phyloP scores from a whole-genome alignment of 2,888 invertebrate genomes.

The Tinea semifulvella region DNA sequence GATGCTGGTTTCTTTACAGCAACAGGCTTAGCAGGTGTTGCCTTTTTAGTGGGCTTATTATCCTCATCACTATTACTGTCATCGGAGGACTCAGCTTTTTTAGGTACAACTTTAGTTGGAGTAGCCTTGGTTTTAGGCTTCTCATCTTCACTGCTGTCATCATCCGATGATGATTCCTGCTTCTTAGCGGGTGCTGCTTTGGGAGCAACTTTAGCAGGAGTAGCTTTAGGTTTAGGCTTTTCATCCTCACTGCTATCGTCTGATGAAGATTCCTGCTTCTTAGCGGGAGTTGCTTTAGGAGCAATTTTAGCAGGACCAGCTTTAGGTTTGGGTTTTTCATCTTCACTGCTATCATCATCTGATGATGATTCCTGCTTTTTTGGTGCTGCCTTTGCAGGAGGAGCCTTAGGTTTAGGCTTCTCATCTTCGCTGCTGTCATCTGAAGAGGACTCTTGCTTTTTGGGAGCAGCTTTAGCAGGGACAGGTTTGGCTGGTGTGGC shows the following conservation, averaged over 20 bases:
- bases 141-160: slow-evolving; percentile 22
- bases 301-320: slow-evolving; percentile 22
- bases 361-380: slow-evolving; percentile 33
- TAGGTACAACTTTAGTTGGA: slow-evolving; percentile 19
- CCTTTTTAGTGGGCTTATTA: background rate
- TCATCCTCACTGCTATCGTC: slow-evolving; percentile 25
- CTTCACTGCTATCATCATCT: slow-evolving; percentile 42
- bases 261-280: slow-evolving; percentile 28
- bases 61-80: slow-evolving; percentile 24
- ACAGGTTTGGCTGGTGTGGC: slow-evolving; percentile 24
- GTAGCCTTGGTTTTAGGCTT: slow-evolving; percentile 17
- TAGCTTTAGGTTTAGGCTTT: slow-evolving; percentile 20
- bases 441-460: slow-evolving; percentile 42
- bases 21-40: slow-evolving; percentile 25
- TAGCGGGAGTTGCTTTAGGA: slow-evolving; percentile 19
- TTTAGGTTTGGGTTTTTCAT: slow-evolving; percentile 25
- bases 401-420: slow-evolving; percentile 30
- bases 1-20: slow-evolving; percentile 38
- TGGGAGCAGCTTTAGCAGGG: slow-evolving; percentile 26
- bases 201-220: slow-evolving; percentile 22
- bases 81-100: slow-evolving; percentile 27
- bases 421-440: slow-evolving; percentile 49
- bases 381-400: too few species aligned
- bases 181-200: slow-evolving; percentile 20
- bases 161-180: slow-evolving; percentile 29